phyloP scores from a whole-genome alignment of 2,888 invertebrate genomes.

The Ptycholaimellus sp. region DNA sequence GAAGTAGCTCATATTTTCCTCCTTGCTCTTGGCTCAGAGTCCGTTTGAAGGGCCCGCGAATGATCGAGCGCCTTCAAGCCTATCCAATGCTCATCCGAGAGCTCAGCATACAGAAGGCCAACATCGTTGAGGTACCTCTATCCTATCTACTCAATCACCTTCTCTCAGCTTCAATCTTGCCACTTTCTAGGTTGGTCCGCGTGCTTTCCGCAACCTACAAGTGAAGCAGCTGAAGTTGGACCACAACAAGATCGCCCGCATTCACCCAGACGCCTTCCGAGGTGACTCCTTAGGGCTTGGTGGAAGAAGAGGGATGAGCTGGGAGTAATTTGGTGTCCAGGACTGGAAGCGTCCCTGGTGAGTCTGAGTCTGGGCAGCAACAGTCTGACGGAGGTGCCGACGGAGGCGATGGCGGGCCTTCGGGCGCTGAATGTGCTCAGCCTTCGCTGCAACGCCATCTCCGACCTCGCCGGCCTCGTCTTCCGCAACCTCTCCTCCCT shows the following conservation, averaged over 20 bases:
- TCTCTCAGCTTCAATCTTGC: neutral
- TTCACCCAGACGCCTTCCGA: conserved; percentile 25
- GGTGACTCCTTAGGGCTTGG: no score
- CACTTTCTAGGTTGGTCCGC: conserved; percentile 18
- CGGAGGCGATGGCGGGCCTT: conserved; percentile 13
- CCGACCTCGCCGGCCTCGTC: conserved; percentile 15
- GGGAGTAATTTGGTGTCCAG: no score
- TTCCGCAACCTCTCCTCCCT: conserved; percentile 17
- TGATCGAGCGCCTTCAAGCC: conserved; percentile 21
- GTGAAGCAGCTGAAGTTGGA: conserved; percentile 26
- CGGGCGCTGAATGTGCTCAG: conserved; percentile 17
- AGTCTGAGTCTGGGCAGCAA: conserved; percentile 48
- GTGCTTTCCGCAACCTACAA: conserved; percentile 41
- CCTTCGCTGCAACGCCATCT: conserved; percentile 28
- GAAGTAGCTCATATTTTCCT: conserved; percentile 4
- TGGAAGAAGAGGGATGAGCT: no score
- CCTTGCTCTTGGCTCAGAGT: neutral
- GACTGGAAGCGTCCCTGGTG: conserved; percentile 51
- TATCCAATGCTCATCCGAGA: conserved; percentile 18
- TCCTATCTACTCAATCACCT: neutral
- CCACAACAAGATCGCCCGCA: conserved; percentile 20
- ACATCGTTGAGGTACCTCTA: conserved; percentile 20
- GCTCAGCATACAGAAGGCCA: conserved; percentile 20
- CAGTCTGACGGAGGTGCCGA: conserved; percentile 41
- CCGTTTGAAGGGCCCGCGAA: conserved; percentile 11